Conservation (phyloP, 1,140 invertebrate species). For the Ooceraea biroi region DNA sequence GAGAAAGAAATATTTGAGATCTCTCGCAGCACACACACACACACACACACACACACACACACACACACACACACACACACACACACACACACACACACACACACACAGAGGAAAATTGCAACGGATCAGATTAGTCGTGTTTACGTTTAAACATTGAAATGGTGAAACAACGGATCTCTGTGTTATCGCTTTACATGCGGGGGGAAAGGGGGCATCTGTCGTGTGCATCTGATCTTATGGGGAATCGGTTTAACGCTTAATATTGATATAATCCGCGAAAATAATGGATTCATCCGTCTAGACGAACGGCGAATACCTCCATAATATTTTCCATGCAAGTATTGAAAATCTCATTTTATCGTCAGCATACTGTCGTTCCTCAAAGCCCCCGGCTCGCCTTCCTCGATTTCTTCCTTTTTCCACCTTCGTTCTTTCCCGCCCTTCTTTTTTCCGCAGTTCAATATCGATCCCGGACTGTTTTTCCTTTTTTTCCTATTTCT, state of each 20-base stretch:
- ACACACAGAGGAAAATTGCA: too few species aligned
- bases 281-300: slow-evolving; percentile 64
- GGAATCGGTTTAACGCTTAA: slow-evolving; percentile 52
- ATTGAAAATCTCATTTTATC: slow-evolving; percentile 72
- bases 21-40: not conserved
- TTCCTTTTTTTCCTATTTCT: slow-evolving; percentile 74
- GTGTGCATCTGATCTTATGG: slow-evolving; percentile 28
- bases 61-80: too few species aligned
- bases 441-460: slow-evolving; percentile 69
- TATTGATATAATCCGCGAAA: slow-evolving; percentile 61
- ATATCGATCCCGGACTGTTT: slow-evolving; percentile 73
- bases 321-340: slow-evolving; percentile 65
- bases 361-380: slow-evolving; percentile 70
- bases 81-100: too few species aligned
- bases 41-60: too few species aligned
- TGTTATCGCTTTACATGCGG: too few species aligned
- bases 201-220: too few species aligned
- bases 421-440: slow-evolving; percentile 69
- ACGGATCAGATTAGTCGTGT: slow-evolving; percentile 5
- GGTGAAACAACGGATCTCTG: too few species aligned
- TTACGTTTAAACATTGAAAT: slow-evolving; percentile 16
- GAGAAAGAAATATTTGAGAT: slow-evolving; percentile 18
- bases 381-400: slow-evolving; percentile 63
- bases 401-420: slow-evolving; percentile 71
- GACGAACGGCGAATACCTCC: slow-evolving; percentile 58